phyloP scores from a whole-genome alignment of 2,113 vertebrate genomes.

The Oryctolagus cuniculus region mOryCun1.1 NC_091437.1:33046001-33046500 shows the following conservation, averaged over 20 bases:
- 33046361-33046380: conserved; percentile 20
- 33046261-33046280: not conserved
- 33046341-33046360: conserved; percentile 33
- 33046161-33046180: not conserved
- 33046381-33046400: conserved; percentile 60
- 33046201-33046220: not conserved
- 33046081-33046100: not conserved
- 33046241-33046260: not conserved
- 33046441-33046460: conserved; percentile 18
- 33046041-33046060: not conserved
- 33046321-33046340: conserved; percentile 22
- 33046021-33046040: not conserved
- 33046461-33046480: not conserved
- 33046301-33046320: not conserved
- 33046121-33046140: not conserved
- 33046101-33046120: not conserved
- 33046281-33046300: conserved; percentile 59
- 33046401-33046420: conserved; percentile 28
- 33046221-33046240: not conserved
- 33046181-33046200: conserved; percentile 1
- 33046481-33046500: not conserved
- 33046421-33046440: not conserved
- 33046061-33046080: not conserved
- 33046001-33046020: not conserved
- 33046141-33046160: not conserved